Conservation (phyloP, 2,113 vertebrate genomes). For the Marcusenius ussheri region DNA sequence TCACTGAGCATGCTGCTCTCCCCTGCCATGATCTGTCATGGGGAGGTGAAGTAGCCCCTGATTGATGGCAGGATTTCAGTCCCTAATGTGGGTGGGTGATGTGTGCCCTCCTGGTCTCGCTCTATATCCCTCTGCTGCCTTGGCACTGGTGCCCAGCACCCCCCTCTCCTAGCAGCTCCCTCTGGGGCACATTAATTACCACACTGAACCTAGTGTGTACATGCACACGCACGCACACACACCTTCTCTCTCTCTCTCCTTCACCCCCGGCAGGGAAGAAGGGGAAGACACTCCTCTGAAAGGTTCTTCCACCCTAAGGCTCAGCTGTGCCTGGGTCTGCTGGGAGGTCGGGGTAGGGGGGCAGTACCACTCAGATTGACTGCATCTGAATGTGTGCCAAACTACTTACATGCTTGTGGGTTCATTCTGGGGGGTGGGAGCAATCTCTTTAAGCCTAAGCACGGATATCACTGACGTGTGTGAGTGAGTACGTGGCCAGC, state of each 20-base stretch:
- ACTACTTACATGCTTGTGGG: not conserved
- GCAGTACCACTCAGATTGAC: conserved; percentile 3
- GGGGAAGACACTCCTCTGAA: conserved; percentile 7
- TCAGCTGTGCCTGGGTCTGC: conserved; percentile 12
- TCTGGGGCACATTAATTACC: conserved; percentile 69
- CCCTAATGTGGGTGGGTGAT: conserved; percentile 30
- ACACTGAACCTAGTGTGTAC: conserved; percentile 44
- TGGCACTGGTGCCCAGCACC: conserved; percentile 53
- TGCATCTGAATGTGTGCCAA: conserved; percentile 13
- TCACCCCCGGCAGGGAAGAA: not conserved
- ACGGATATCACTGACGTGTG: not conserved
- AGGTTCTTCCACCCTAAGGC: conserved; percentile 9
- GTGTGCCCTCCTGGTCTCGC: conserved; percentile 45
- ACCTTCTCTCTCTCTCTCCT: not conserved
- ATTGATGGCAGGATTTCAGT: conserved; percentile 67
- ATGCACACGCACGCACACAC: not conserved
- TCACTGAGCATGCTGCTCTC: conserved; percentile 45
- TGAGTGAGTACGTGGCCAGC: not conserved
- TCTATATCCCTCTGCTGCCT: conserved; percentile 55
- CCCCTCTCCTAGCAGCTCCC: conserved; percentile 45
- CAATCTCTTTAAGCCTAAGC: conserved; percentile 6
- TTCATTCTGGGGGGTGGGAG: not conserved
- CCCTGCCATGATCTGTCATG: conserved; percentile 51
- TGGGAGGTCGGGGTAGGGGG: not conserved
- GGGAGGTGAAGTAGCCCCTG: conserved; percentile 65